Evolutionary conservation across 2,797 vertebrate genomes (phyloP), one percentile per base, ranked within the genome.

Genomic region (Poecilia wingei): DNA sequence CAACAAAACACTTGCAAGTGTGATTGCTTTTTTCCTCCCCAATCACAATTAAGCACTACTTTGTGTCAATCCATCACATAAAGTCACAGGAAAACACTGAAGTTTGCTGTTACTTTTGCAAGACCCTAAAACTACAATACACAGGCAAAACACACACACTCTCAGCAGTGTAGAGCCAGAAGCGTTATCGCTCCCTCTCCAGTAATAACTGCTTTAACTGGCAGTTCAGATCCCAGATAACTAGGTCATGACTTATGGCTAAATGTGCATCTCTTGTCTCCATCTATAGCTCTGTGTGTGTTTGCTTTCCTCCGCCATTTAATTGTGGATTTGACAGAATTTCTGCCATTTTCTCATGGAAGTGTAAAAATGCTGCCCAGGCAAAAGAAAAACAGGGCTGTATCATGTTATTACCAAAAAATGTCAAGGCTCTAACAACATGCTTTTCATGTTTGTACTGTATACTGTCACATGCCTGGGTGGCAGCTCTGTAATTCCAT

Each of bases 231-330:
- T 90, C 86, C 83, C 84, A 91, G 90, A 93, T 93, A 96, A 94
- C 85, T 95, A 91, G 96, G 94, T 95, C 95, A 95, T 85, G 88
- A 91, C 92, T 94, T 76, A 80, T 79, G 92, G 93, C 89, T 88
- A 85, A 87, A 85, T 90, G 86, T 89, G 86, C 75, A 80, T 76
- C 71, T 78, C 57, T 59, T 87, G 79, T 83, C 71, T 82, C 79
- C 41, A 70, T 31, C 9, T 76, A 46, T 81, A 66, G 20, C 46
- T 51, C 51, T 55, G 10, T 49, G 68, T 55, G 57, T 45, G 33
- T 45, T 36, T 51, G 49, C 45, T 80, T 72, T 61, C 1, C 14
- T 61, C 10, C 18, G 31, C 31, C 59, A 61, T 33, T 33, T 18
- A 33, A 75, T 66, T 25, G 70, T 75, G 88, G 46, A 57, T 46